Evolutionary conservation across 1,140 invertebrate species (phyloP), one percentile per base, ranked within the genome.

Genomic region (Antheraea mylitta): DNA sequence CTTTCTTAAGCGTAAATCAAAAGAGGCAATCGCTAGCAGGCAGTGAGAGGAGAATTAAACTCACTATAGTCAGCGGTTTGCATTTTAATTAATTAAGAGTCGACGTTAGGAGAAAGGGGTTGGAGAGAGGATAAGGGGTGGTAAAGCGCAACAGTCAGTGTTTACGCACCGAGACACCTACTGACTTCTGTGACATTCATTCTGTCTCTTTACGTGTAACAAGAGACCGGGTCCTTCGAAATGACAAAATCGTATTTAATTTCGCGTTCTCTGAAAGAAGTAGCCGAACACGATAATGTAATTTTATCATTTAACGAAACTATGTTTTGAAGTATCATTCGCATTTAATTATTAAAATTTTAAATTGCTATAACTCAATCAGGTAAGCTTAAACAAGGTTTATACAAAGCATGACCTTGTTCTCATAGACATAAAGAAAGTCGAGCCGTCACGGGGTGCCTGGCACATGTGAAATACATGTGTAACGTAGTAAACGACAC

Each of bases 21-120:
- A 85, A 82, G 75, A 76, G 78, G 75, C 77, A 79, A 79, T 82
- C 76, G 71, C 70, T 48, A 70, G 38, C 38, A 42, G 38, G 74
- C 71, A 69, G 76, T 70, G 71, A 69, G 74, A 76, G 70, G 62
- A 58, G 68, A 79, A 76, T 75, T 75, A 75, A 78, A 73, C 73
- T 76, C 73, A 75, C 71, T 76, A 81, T 77, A 85, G 80, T 83
- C 79, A 69, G 71, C 62, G 73, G 81, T 83, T 85, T 84, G 79
- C 80, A 82, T 85, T 88, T 85, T 85, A 88, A 88, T 84, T 86
- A 82, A 86, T 86, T 86, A 85, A 82, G 74, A 79, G 70, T 11
- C 16, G 61, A 37, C 48, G 64, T 72, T 77, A 70, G 67, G 37
- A 66, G 64, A 60, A 71, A 77, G 71, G 67, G 22, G 66, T 63